Base-by-base conservation (phyloP, 1,140 invertebrate genomes). In the Sinonovacula constricta region DNA sequence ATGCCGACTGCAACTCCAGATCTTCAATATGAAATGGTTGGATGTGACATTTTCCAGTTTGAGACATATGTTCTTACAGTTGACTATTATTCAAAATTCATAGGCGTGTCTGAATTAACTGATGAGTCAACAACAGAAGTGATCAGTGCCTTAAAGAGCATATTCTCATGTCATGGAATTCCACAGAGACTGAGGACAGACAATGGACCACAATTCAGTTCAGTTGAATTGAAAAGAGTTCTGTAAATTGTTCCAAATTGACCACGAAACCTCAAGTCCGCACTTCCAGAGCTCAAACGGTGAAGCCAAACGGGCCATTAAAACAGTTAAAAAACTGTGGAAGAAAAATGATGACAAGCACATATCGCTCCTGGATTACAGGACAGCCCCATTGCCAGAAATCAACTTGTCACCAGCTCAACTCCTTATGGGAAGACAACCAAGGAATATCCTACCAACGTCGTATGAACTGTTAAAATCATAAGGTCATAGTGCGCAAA, bases 181-280 rank as follows among this genome's bases (percentile, higher is more conserved):
- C 67, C 75, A 22, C 22, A n/a, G 0, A 68, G 22, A 68, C 24
- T 92, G 10, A 83, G 91, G 33, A 86, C 87, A 3, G 92, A 92
- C 81, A 91, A 91, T 79, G 90, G 88, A 56, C 87, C 91, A 30
- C 86, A 89, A 62, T 92, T 91, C 75, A 88, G 78, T 24, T 89
- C 87, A 10, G 33, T 53, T 60, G 84, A 90, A 79, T 92, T 92
- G 22, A 68, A 62, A 51, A 68, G 56, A 18, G 60, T 82, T 26
- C 78, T 84, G 28, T 22, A n/a, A n/a, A n/a, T n/a, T n/a, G n/a
- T n/a, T n/a, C n/a, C n/a, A n/a, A n/a, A n/a, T n/a, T n/a, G n/a
- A 79, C 30, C 77, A 81, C 54, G 59, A 79, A 24, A 80, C 79
- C 7, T 81, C 72, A 22, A 82, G 80, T 60, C 77, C 83, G 34